Evolutionary conservation across 2,797 vertebrate genomes (phyloP), one percentile per base, ranked within the genome.

Genomic region (Acropternis orthonyx): DNA sequence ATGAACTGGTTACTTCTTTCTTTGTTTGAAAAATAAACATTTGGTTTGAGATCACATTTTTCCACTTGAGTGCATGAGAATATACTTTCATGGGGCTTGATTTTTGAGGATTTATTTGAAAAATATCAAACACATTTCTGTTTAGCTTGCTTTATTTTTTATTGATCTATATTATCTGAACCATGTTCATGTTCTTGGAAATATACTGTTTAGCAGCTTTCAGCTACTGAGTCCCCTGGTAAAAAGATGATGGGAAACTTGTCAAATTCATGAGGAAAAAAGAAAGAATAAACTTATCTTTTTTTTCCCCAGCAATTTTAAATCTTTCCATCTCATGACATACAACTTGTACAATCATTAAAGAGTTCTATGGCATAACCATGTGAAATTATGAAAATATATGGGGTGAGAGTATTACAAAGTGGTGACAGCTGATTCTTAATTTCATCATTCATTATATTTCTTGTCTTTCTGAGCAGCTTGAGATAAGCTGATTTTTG

Each of bases 11-110:
- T 96, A 93, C 88, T 97, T 94, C 86, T 97, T 93, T 89, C 85
- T 94, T 94, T 97, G 92, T 97, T 96, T 97, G 74, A 88, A 97
- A 98, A 96, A 95, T 97, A 97, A 98, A 97, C 93, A 96, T 95
- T 97, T 97, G 89, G 91, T 83, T 96, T 58, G 88, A 94, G 92
- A 96, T 94, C 79, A 84, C 88, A 93, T 97, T 97, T 93, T 97
- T 95, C 76, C 72, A 79, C 87, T 85, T 22, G 22, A 95, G 69
- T 90, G 77, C 96, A 95, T 95, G 94, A 96, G 96, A 97, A 91
- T 94, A 91, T 93, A 94, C 81, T 95, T 97, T 81, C 87, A 67
- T 20, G 32, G 26, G 66, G 8, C 63, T 96, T 84, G 66, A 90
- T 79, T 95, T 96, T 87, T 80, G 15, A 92, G 61, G n/a, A 65